Evolutionary conservation across 2,888 invertebrate species (phyloP), one percentile per base, ranked within the genome.

Genomic region (Choreutis nemorana): DNA sequence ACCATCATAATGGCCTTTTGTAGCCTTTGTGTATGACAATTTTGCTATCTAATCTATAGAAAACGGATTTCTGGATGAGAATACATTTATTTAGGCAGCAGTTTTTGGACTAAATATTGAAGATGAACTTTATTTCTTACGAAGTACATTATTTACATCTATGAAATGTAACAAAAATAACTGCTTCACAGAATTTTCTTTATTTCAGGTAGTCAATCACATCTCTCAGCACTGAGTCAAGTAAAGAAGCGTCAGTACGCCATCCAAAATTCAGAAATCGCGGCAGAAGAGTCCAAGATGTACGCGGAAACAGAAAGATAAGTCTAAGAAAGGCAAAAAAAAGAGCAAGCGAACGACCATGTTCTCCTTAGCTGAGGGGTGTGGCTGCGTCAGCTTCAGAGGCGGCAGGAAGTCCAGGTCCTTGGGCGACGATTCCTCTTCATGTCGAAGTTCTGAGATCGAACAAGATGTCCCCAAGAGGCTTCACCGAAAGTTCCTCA

Each of bases 221-320:
- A n/a, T n/a, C n/a, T n/a, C n/a, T n/a, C n/a, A 23, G 11, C 4
- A 3, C 2, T 3, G 3, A n/a, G n/a, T n/a, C n/a, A n/a, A n/a
- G n/a, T n/a, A n/a, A n/a, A n/a, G n/a, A 10, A n/a, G 20, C 31
- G 28, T 4, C 31, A 35, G 35, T 16, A 43, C 36, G 32, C 26
- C 41, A 36, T 42, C 41, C 55, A 66, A 45, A 46, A 78, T 78
- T 77, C 75, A 73, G 35, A 75, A 75, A 41, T 55, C 63, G 25
- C 60, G 71, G 9, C 64, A 67, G 34, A 72, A 60, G 39, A 46
- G 54, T 36, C 63, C 71, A 58, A 57, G 71, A 78, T 78, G 78
- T 62, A 59, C 60, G 41, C 65, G 71, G 54, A 70, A 70, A 63
- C 72, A 61, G 63, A 78, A 58, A 78, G 77, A 78, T 77, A 77